Evolutionary conservation across 2,797 vertebrate species (phyloP).

Genomic region (Sebastes iracundus): DNA sequence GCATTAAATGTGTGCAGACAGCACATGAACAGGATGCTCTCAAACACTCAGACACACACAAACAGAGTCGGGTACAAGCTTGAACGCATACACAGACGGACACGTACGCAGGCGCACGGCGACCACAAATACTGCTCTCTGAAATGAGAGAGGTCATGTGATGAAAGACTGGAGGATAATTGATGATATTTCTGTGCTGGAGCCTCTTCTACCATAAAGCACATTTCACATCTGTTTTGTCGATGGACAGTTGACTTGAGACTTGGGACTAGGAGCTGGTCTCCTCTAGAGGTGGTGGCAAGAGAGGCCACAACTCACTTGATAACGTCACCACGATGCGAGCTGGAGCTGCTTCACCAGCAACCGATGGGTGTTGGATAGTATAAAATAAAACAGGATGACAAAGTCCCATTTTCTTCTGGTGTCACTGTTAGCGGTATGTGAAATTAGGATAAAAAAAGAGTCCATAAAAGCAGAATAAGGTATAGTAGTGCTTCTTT

Average conservation of each 20-base stretch:
- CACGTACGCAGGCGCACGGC: not conserved
- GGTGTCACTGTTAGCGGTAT: not conserved
- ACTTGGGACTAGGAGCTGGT: constrained; percentile 29
- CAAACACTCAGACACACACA: not conserved
- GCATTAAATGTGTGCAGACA: constrained; percentile 3
- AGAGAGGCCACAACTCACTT: constrained; percentile 13
- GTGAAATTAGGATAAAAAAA: not conserved
- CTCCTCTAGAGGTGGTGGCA: constrained; percentile 13
- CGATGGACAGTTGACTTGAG: constrained; percentile 42
- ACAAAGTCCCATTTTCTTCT: not conserved
- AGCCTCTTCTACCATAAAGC: constrained; percentile 45
- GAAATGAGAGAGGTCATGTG: constrained; percentile 52
- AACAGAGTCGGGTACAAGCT: not conserved
- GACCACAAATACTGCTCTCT: constrained; percentile 32
- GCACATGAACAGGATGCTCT: not conserved
- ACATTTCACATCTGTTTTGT: constrained; percentile 63
- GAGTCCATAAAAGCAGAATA: not conserved
- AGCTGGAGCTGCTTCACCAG: not conserved
- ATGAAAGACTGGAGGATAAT: constrained; percentile 57
- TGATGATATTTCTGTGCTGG: constrained; percentile 60
- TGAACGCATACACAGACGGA: not conserved
- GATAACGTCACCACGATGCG: not conserved
- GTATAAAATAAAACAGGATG: not conserved
- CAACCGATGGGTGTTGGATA: not conserved
- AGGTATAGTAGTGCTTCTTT: not conserved